These are phyloP conservation scores for Stenodera caucasica DNA, from an alignment of 2,888 invertebrate genomes.

Conservation along the genomic window DNA sequence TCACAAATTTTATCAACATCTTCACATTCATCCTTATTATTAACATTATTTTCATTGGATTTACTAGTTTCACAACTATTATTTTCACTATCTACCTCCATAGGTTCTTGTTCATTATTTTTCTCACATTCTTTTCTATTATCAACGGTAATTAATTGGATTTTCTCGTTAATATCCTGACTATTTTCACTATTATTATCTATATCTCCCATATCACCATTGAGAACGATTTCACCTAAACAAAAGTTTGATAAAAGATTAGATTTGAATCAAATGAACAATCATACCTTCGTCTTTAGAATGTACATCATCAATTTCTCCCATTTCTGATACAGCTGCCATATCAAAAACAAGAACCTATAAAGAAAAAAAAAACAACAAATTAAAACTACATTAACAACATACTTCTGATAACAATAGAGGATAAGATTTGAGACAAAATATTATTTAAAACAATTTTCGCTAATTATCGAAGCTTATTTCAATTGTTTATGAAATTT, in stretches of 20 bases:
- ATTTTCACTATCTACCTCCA: slow-evolving; percentile 47
- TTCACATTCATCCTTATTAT: slow-evolving; percentile 13
- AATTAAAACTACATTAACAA: no score
- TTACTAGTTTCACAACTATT: slow-evolving; percentile 23
- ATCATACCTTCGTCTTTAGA: slow-evolving; percentile 50
- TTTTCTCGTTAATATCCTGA: slow-evolving; percentile 35
- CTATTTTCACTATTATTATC: slow-evolving; percentile 40
- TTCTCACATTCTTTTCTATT: not conserved
- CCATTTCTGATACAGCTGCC: slow-evolving; percentile 55
- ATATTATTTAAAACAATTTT: not conserved
- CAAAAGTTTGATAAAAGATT: not conserved
- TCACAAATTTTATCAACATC: slow-evolving; percentile 32
- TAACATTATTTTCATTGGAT: not conserved
- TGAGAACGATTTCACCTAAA: slow-evolving; percentile 41
- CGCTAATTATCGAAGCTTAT: not conserved
- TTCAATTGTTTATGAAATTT: not conserved
- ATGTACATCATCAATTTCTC: slow-evolving; percentile 54
- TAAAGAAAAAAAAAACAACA: slow-evolving; percentile 26
- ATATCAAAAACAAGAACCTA: slow-evolving; percentile 46
- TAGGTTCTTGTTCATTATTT: slow-evolving; percentile 29
- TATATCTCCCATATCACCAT: slow-evolving; percentile 48
- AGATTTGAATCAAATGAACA: not conserved
- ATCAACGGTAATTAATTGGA: slow-evolving; percentile 10
- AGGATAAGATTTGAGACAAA: not conserved
- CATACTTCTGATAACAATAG: no score